phyloP scores from a whole-genome alignment of 2,113 vertebrate genomes.

The Mystacornis crossleyi region DNA sequence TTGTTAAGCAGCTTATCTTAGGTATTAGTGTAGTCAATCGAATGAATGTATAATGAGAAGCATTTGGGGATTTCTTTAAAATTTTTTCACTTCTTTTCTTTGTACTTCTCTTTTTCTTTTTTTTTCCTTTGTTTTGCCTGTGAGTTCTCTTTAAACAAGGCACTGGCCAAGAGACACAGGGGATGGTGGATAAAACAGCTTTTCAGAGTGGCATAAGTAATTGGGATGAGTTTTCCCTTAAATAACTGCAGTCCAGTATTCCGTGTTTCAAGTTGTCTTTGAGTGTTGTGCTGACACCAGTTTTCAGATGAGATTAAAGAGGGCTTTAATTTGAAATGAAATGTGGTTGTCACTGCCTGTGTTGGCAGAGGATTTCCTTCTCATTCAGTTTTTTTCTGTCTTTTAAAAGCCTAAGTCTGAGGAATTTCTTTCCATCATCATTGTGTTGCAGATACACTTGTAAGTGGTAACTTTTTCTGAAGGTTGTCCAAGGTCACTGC shows the following conservation, averaged over 20 bases:
- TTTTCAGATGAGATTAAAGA: slow-evolving; percentile 7
- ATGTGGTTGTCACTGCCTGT: background rate
- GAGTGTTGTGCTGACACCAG: background rate
- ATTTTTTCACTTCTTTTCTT: background rate
- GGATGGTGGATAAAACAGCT: background rate
- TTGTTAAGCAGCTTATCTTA: background rate
- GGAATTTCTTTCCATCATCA: background rate
- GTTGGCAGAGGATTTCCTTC: background rate
- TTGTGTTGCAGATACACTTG: background rate
- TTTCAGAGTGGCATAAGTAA: background rate
- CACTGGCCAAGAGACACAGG: accelerated
- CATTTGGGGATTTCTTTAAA: background rate
- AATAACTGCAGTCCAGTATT: background rate
- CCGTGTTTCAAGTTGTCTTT: background rate
- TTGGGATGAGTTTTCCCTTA: background rate
- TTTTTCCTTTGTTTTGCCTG: background rate
- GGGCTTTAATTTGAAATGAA: background rate
- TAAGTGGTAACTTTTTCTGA: background rate
- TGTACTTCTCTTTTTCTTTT: background rate
- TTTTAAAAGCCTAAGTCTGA: background rate
- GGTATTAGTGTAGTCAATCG: background rate
- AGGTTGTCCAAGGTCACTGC: background rate
- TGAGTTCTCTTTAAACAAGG: background rate
- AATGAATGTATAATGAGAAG: background rate
- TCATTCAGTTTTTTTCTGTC: background rate